Evolutionary conservation across 2,797 vertebrate species (phyloP).

Genomic region (Menidia menidia): DNA sequence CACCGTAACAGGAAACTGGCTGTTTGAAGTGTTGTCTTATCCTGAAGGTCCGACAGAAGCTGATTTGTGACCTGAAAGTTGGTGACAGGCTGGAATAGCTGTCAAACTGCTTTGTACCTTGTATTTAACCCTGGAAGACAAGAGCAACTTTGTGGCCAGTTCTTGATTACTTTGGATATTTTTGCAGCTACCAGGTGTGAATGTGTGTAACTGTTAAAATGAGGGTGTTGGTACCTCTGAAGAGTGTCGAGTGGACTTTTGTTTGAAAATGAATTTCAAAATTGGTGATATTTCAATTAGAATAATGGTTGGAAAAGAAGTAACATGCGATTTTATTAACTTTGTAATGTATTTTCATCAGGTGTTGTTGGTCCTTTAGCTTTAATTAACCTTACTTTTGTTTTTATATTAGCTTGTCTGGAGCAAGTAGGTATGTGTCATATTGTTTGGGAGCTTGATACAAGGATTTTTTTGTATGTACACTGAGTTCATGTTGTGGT

Average conservation of each 20-base stretch:
- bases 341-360: no score
- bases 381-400: no score
- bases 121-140: slow-evolving; percentile 33
- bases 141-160: slow-evolving; percentile 42
- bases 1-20: slow-evolving; percentile 28
- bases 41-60: slow-evolving; percentile 30
- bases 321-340: no score
- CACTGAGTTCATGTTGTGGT: no score
- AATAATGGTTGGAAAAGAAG: background rate
- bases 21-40: slow-evolving; percentile 33
- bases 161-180: slow-evolving; percentile 60
- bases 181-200: slow-evolving; percentile 69
- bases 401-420: background rate
- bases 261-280: slow-evolving; percentile 23
- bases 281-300: slow-evolving; percentile 7
- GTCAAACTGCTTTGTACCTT: slow-evolving; percentile 18
- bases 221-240: slow-evolving; percentile 44
- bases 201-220: slow-evolving; percentile 60
- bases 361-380: no score
- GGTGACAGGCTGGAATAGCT: slow-evolving; percentile 44
- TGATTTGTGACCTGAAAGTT: slow-evolving; percentile 53
- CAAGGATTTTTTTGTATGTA: background rate
- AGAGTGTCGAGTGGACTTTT: slow-evolving; percentile 27
- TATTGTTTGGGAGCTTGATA: background rate
- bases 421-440: background rate